Evolutionary conservation across 2,113 vertebrate genomes (phyloP).

Genomic region (Chinchilla lanigera): DNA sequence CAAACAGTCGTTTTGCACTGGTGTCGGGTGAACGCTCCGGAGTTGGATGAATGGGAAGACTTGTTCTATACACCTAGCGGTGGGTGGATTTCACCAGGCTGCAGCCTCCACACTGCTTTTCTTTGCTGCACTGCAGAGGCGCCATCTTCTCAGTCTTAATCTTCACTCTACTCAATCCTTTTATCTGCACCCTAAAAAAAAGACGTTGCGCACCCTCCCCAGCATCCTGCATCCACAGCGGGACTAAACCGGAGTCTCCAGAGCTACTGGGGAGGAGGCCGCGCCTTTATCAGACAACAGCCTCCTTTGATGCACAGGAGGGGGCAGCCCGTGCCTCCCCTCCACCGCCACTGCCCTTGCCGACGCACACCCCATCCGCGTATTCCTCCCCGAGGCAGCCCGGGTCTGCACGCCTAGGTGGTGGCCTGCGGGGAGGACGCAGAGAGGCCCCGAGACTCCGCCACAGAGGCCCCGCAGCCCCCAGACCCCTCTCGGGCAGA

Average conservation of each 20-base stretch:
- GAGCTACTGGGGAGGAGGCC: background rate
- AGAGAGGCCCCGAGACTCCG: background rate
- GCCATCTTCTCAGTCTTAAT: constrained; percentile 94
- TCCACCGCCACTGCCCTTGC: constrained; percentile 29
- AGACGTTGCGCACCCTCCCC: constrained; percentile 36
- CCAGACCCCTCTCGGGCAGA: background rate
- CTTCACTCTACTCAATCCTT: constrained; percentile 83
- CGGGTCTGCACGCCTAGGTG: background rate
- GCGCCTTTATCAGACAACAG: constrained; percentile 25
- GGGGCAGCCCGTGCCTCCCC: background rate
- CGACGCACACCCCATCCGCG: constrained; percentile 32
- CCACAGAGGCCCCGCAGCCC: background rate
- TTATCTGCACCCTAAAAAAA: constrained; percentile 74
- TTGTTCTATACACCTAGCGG: constrained; percentile 82
- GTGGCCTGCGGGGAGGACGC: background rate
- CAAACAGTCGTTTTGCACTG: constrained; percentile 45
- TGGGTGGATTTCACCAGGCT: constrained; percentile 82
- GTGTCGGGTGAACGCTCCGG: constrained; percentile 35
- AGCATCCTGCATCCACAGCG: background rate
- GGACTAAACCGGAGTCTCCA: background rate
- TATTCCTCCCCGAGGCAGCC: background rate
- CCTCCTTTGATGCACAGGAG: constrained; percentile 31
- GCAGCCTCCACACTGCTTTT: constrained; percentile 84
- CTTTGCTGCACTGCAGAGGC: constrained; percentile 95
- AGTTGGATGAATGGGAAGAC: constrained; percentile 73